phyloP scores from a whole-genome alignment of 2,797 vertebrate species.

The Melanotaenia nigrans region DNA sequence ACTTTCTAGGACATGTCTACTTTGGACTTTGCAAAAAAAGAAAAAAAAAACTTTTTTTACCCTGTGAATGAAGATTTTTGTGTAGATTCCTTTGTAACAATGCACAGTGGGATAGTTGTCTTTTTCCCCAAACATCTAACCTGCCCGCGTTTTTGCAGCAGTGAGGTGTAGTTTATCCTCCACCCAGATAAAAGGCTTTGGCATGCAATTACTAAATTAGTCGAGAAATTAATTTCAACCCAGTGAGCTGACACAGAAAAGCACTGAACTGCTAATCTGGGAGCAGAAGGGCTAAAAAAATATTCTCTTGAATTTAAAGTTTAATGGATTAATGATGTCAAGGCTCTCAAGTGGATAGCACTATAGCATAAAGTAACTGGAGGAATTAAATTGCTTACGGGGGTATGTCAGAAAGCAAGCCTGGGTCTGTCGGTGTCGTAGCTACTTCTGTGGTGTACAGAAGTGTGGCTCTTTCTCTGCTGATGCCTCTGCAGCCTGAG shows the following conservation, averaged over 20 bases:
- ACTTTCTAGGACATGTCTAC: slow-evolving; percentile 50
- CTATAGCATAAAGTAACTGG: slow-evolving; percentile 57
- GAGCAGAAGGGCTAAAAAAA: slow-evolving; percentile 66
- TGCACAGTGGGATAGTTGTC: slow-evolving; percentile 10
- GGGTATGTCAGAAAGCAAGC: slow-evolving; percentile 42
- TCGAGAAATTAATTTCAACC: slow-evolving; percentile 79
- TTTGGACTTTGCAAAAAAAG: slow-evolving; percentile 42
- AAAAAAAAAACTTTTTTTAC: neutral
- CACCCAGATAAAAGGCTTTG: slow-evolving; percentile 64
- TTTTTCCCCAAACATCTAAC: slow-evolving; percentile 44
- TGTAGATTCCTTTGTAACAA: slow-evolving; percentile 7
- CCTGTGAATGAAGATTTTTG: slow-evolving; percentile 13
- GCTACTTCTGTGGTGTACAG: slow-evolving; percentile 19
- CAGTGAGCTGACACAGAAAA: slow-evolving; percentile 81
- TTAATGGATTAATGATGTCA: slow-evolving; percentile 82
- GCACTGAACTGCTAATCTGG: slow-evolving; percentile 79
- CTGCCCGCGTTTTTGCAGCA: slow-evolving; percentile 45
- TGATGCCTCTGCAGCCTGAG: slow-evolving; percentile 16
- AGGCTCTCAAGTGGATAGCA: slow-evolving; percentile 70
- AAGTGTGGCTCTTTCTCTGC: slow-evolving; percentile 14
- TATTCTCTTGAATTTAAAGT: slow-evolving; percentile 77
- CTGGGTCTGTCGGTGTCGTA: slow-evolving; percentile 22
- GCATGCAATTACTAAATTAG: slow-evolving; percentile 80
- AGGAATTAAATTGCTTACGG: slow-evolving; percentile 65
- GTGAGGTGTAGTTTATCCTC: slow-evolving; percentile 47